Percentiles rank a stretch among this genome's conserved stretches.
Evolutionary conservation across 2,113 vertebrate genomes (phyloP).

Genomic region (Indri indri): DNA sequence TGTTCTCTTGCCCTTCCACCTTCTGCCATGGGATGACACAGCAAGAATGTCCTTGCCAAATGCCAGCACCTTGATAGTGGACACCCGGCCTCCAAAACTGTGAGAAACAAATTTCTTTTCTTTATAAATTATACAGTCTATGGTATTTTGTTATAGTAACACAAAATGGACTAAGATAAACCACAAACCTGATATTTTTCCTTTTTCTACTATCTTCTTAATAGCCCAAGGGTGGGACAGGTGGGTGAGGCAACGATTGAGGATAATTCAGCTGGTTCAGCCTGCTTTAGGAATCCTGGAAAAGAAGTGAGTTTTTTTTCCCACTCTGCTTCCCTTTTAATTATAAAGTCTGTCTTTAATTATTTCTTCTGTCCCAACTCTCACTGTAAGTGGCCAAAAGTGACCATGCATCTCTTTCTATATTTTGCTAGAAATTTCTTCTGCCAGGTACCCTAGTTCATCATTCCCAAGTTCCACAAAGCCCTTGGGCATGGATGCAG

Average conservation of each 20-base stretch:
- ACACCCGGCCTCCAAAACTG: background rate
- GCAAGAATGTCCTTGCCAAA: background rate
- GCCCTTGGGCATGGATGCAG: too few relatives aligned
- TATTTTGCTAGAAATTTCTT: too few relatives aligned
- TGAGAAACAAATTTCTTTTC: background rate
- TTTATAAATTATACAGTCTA: background rate
- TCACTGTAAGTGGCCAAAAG: too few relatives aligned
- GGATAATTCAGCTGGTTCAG: background rate
- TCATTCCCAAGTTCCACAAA: too few relatives aligned
- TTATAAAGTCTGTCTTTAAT: too few relatives aligned
- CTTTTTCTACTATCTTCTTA: background rate
- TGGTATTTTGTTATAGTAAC: background rate
- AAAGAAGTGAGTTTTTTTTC: too few relatives aligned
- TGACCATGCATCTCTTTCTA: too few relatives aligned
- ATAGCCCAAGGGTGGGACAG: background rate
- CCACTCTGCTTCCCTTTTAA: too few relatives aligned
- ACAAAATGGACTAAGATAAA: background rate
- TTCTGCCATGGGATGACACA: background rate
- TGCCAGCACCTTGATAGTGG: background rate
- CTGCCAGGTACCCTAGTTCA: too few relatives aligned
- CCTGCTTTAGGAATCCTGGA: background rate
- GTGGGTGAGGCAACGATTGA: background rate
- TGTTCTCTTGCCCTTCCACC: background rate
- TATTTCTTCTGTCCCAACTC: too few relatives aligned
- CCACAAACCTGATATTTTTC: background rate